Base-by-base conservation (phyloP, 2,113 vertebrate genomes). In the Spea multiplicata region DNA sequence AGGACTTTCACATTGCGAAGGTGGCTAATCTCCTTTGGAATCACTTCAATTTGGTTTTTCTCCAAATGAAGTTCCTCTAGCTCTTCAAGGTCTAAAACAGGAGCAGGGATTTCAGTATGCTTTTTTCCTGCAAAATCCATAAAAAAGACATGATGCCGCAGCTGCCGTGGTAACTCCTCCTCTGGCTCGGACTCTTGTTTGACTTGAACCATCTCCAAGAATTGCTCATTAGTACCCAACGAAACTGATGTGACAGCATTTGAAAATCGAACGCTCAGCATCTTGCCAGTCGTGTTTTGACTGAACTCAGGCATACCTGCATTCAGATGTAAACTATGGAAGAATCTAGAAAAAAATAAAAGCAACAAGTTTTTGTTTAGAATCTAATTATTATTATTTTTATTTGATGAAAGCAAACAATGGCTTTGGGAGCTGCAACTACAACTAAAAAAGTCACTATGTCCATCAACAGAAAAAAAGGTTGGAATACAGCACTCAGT, bases 31-130 rank as follows among this genome's bases (percentile, higher is more conserved):
- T 69, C 84, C 30, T 2, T 12, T 8, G 89, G 86, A 10, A 91
- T 87, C 14, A 75, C 83, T 66, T 67, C 53, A 48, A 88, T 86
- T 5, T 3, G 75, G 59, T 90, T 92, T 5, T 85, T 86, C 73
- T 90, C 91, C 76, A 89, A 44, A 61, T 92, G 89, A 7, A 88
- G 45, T 71, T 91, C 88, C 82, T 93, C 89, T 53, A 92, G 72
- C n/a, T 91, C 82, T 53, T 83, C 74, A 48, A 90, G 71, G 4
- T 82, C 72, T 9, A 88, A 81, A 66, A 91, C 48, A 5, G 71
- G 73, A 2, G 3, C 1, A 0, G 84, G 88, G 44, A 92, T 82
- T 6, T 69, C 74, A 45, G 2, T 44, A 73, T 88, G 50, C 13
- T 53, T 9, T 74, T 75, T 84, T 13, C 85, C 81, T 5, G 86